Conservation (phyloP, 2,797 vertebrate genomes). For the Bufotes viridis region DNA sequence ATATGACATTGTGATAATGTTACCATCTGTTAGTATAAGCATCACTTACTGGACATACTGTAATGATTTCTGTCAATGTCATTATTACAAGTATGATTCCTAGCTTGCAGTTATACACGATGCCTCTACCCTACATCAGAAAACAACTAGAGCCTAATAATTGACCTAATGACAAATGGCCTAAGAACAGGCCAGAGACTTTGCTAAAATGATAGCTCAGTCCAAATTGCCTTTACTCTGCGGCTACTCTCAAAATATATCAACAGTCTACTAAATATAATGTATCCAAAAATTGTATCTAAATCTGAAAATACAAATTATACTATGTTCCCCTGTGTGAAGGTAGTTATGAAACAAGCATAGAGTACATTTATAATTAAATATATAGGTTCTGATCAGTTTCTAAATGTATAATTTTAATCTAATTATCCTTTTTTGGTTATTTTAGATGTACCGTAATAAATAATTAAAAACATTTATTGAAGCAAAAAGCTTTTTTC, state of each 20-base stretch:
- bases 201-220: constrained; percentile 28
- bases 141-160: constrained; percentile 52
- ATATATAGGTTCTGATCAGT: no score
- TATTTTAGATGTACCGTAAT: no score
- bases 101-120: constrained; percentile 27
- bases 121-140: constrained; percentile 29
- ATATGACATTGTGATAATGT: constrained; percentile 42
- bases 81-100: constrained; percentile 37
- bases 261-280: neutral
- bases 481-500: no score
- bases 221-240: constrained; percentile 22
- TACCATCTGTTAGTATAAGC: constrained; percentile 38
- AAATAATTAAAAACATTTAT: no score
- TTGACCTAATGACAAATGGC: constrained; percentile 49
- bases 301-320: neutral
- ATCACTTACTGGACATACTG: constrained; percentile 30
- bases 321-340: no score
- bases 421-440: no score
- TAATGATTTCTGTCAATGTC: constrained; percentile 42
- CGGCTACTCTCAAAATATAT: neutral
- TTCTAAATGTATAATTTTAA: no score
- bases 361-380: no score
- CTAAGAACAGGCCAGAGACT: constrained; percentile 45
- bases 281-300: neutral
- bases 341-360: neutral